Evolutionary conservation across 2,888 invertebrate genomes (phyloP).

Genomic region (Lasioglossum malachurum): DNA sequence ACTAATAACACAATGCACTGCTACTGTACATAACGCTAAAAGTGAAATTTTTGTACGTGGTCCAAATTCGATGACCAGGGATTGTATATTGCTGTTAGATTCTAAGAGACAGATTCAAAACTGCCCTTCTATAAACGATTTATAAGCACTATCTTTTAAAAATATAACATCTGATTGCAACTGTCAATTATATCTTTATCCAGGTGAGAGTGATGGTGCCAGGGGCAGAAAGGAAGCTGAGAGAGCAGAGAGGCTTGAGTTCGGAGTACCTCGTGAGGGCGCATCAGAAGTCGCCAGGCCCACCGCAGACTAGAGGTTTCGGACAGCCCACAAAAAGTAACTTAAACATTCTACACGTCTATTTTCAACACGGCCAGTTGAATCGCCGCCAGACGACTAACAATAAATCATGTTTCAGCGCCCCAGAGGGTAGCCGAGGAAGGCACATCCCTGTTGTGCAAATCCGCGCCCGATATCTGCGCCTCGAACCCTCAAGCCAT

Average conservation of each 20-base stretch:
- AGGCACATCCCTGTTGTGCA: constrained; percentile 82
- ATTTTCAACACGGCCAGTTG: not conserved
- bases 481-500: constrained; percentile 84
- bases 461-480: constrained; percentile 83
- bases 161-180: not conserved
- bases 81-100: too few relatives aligned
- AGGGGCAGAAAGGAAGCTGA: constrained; percentile 87
- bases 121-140: too few relatives aligned
- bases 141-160: not conserved
- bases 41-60: too few relatives aligned
- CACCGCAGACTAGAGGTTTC: constrained; percentile 78
- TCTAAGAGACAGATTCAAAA: too few relatives aligned
- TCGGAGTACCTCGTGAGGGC: constrained; percentile 86
- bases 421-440: constrained; percentile 81
- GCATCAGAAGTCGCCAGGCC: constrained; percentile 83
- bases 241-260: constrained; percentile 86
- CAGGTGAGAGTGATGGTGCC: constrained; percentile 88
- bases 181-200: not conserved
- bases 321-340: constrained; percentile 80
- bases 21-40: too few relatives aligned
- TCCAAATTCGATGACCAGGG: too few relatives aligned
- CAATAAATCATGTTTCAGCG: constrained; percentile 63
- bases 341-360: not conserved
- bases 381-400: not conserved
- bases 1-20: too few relatives aligned